phyloP scores from a whole-genome alignment of 2,113 vertebrate genomes.

The Oncorhynchus clarkii region DNA sequence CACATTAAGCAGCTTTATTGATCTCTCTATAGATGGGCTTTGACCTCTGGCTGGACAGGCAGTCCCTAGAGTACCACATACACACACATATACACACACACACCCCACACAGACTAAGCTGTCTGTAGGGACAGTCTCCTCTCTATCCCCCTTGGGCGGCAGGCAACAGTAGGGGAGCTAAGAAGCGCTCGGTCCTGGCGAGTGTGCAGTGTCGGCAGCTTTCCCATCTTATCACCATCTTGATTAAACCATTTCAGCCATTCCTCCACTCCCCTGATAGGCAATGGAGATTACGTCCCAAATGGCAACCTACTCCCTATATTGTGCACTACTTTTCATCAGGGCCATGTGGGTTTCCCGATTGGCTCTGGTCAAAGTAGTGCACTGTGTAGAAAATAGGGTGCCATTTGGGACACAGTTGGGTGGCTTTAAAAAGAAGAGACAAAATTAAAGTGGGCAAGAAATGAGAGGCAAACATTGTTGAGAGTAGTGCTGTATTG shows the following conservation, averaged over 20 bases:
- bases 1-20: no score
- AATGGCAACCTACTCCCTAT: no score
- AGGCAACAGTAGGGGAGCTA: constrained; percentile 21
- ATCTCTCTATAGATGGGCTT: no score
- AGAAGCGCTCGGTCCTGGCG: constrained; percentile 41
- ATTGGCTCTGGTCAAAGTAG: no score
- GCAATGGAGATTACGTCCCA: constrained; percentile 21
- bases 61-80: neutral
- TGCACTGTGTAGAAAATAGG: no score
- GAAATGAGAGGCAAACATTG: neutral
- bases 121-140: constrained; percentile 1
- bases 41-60: no score
- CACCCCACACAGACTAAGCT: neutral
- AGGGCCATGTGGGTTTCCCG: no score
- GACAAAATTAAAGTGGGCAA: neutral
- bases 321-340: no score
- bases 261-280: constrained; percentile 41
- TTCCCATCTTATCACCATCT: constrained; percentile 64
- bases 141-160: constrained; percentile 31
- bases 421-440: neutral
- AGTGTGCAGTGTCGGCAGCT: constrained; percentile 41
- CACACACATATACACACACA: constrained; percentile 12
- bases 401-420: no score
- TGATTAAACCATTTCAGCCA: constrained; percentile 58
- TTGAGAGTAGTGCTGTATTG: neutral